These are phyloP conservation scores for Leucopternis melanops DNA, from an alignment of 2,113 vertebrate genomes.

Conservation along the genomic window DNA sequence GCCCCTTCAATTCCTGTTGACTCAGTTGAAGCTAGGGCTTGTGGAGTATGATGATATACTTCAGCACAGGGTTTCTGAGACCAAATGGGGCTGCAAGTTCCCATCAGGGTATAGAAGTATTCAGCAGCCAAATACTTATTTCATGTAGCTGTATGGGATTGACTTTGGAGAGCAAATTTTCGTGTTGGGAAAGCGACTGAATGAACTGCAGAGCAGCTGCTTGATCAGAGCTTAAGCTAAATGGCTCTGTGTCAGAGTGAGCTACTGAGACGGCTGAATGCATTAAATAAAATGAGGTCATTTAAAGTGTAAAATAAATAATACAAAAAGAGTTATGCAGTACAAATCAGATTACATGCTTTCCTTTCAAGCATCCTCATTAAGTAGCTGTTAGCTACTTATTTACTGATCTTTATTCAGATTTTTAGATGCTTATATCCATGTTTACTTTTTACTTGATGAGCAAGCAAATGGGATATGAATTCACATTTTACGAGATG, in stretches of 20 bases:
- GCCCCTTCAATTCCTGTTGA: background rate
- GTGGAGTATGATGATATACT: background rate
- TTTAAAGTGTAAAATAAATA: slow-evolving; percentile 31
- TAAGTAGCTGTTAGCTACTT: slow-evolving; percentile 1
- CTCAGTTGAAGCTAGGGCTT: background rate
- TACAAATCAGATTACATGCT: slow-evolving; percentile 27
- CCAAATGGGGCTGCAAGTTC: background rate
- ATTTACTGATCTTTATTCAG: background rate
- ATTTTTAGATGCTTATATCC: background rate
- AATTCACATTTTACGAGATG: slow-evolving; percentile 17
- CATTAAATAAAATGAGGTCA: slow-evolving; percentile 8
- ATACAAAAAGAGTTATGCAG: slow-evolving; percentile 15
- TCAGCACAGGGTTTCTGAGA: background rate
- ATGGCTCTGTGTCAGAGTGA: background rate
- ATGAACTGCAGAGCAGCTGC: background rate
- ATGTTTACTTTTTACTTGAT: background rate
- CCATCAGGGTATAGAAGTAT: background rate
- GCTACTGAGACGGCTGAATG: background rate
- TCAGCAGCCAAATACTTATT: background rate
- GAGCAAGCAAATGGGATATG: background rate
- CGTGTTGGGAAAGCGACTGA: background rate
- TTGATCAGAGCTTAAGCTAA: background rate
- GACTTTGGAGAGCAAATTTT: background rate
- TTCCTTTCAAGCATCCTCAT: background rate
- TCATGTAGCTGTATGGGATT: background rate